Percentiles rank a stretch among this genome's conserved stretches.
Conservation (phyloP, 2,797 vertebrate species). For the Falco cherrug region DNA sequence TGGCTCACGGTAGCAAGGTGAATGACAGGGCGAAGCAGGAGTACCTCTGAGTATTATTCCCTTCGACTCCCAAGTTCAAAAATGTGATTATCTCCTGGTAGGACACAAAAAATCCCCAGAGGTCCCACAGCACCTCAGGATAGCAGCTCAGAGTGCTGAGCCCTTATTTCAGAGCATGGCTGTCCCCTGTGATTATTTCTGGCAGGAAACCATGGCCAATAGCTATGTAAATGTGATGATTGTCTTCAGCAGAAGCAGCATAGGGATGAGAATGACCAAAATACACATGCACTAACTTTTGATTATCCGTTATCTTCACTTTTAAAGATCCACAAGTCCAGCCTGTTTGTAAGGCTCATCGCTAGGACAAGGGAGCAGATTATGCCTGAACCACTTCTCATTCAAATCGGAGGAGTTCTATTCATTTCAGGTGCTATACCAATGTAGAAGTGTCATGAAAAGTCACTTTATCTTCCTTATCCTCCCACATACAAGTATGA, state of each 20-base stretch:
- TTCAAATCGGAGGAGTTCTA: background rate
- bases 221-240: background rate
- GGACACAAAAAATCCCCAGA: background rate
- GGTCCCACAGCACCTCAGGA: background rate
- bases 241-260: background rate
- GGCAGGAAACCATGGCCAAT: background rate
- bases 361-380: background rate
- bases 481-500: background rate
- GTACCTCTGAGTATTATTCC: background rate
- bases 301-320: background rate
- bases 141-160: background rate
- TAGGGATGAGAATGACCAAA: background rate
- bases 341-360: background rate
- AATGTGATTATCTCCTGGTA: background rate
- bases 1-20: background rate
- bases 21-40: background rate
- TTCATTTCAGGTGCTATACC: background rate
- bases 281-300: background rate
- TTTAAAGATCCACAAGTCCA: background rate
- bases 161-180: background rate
- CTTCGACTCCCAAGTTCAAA: background rate
- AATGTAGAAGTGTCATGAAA: background rate
- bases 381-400: background rate
- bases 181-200: background rate
- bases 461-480: background rate